Conservation (phyloP, 2,113 vertebrate genomes). For the Gasterosteus nipponicus region DNA sequence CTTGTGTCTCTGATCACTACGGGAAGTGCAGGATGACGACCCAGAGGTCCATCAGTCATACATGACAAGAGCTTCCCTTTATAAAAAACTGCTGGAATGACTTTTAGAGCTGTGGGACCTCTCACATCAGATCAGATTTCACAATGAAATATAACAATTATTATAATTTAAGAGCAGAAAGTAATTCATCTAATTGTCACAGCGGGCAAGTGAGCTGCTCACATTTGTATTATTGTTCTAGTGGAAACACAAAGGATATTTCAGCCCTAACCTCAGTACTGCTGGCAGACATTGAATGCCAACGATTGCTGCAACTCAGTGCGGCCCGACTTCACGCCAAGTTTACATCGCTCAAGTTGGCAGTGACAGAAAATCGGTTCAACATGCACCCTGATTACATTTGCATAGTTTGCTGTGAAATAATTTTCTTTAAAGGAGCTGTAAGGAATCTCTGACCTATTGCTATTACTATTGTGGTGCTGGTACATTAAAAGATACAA, state of each 20-base stretch:
- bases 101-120: background rate
- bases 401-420: background rate
- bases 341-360: background rate
- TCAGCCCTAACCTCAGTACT: background rate
- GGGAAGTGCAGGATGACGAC: constrained; percentile 38
- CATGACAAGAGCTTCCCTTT: background rate
- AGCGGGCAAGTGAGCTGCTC: background rate
- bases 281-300: constrained; percentile 5
- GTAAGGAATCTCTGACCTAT: background rate
- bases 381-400: background rate
- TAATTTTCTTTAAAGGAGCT: background rate
- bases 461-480: background rate
- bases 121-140: background rate
- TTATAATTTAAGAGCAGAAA: background rate
- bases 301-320: background rate
- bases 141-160: background rate
- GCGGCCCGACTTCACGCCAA: background rate
- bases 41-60: constrained; percentile 16
- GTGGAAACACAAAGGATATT: constrained; percentile 26
- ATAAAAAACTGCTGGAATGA: background rate
- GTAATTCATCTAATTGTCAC: background rate
- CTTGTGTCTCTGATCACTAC: constrained; percentile 40
- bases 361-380: background rate
- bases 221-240: constrained; percentile 8
- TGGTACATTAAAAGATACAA: background rate